Evolutionary conservation across 92 coral and sea anemone species (phyloP), one percentile per base, ranked within the genome.

Genomic region (Porites divaricata): DNA sequence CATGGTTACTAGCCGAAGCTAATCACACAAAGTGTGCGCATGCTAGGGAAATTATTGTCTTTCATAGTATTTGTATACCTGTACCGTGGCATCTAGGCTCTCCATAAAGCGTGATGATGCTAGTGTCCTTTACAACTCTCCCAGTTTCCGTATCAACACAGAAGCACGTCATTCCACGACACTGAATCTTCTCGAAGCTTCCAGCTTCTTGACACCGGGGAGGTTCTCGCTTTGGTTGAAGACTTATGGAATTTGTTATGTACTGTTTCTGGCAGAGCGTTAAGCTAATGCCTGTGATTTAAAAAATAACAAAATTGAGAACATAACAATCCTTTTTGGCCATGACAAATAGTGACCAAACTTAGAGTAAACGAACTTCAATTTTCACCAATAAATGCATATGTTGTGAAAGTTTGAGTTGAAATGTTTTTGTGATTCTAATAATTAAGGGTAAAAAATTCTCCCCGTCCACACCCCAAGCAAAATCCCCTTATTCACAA

Each of bases 61-160:
- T 54, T 54, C 16, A 12, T 54, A 8, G 16, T 54, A 11, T 54
- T 54, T 54, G 45, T 21, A 1, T 69, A 93, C 97, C 97, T 91
- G 80, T 7, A 23, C 81, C 74, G 51, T 72, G 70, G 66, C 97
- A 93, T 74, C 85, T 90, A n/a, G 97, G 97, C 56, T 78, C 82
- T 23, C 97, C 97, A 51, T 82, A 24, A 13, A 62, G 58, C 52
- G 83, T 68, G 28, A 54, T 82, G 3, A 93, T 86, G 22, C 85
- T 86, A 2, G 95, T 91, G 11, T 88, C 97, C 53, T 67, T 68
- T 24, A 82, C 77, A 53, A 59, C 74, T 67, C 81, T 63, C 17
- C 97, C 97, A 66, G 70, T 93, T 50, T 86, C 86, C 15, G 89
- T 25, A 69, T 93, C 92, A 52, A 93, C 97, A 66, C 97, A 93